Percentiles rank a stretch among this genome's conserved stretches.
Evolutionary conservation across 2,113 vertebrate species (phyloP).

Genomic region (Heterotis niloticus): DNA sequence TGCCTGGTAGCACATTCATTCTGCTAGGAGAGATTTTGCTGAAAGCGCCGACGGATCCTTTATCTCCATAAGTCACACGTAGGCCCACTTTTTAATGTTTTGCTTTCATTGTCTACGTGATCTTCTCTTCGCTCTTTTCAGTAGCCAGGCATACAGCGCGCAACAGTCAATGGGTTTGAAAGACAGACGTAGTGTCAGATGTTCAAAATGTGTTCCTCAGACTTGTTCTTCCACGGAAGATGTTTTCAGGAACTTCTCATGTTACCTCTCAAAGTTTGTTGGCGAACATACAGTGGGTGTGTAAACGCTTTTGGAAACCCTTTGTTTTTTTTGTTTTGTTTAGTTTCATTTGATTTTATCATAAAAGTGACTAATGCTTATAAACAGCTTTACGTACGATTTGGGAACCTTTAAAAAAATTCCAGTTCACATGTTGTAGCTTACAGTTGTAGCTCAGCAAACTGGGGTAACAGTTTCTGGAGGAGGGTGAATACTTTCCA

Average conservation of each 20-base stretch:
- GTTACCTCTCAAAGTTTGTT: no score
- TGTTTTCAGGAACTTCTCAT: no score
- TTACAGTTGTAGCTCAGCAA: not conserved
- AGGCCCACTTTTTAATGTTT: not conserved
- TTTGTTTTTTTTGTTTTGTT: no score
- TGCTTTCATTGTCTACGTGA: not conserved
- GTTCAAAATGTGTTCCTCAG: not conserved
- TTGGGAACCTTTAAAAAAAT: not conserved
- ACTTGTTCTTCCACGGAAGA: not conserved
- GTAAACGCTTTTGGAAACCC: not conserved
- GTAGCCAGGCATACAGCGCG: not conserved
- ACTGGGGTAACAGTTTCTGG: not conserved
- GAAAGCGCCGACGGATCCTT: not conserved
- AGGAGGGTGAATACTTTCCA: no score
- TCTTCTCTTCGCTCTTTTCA: not conserved
- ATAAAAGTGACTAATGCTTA: not conserved
- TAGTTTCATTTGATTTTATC: not conserved
- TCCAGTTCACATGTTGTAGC: no score
- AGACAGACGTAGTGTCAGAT: not conserved
- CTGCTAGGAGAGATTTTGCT: not conserved
- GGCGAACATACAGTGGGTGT: not conserved
- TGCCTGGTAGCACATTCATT: not conserved
- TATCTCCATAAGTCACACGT: not conserved
- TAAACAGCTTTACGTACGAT: not conserved
- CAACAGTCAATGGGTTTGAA: not conserved